Conservation (phyloP, 1,140 invertebrate genomes). For the Procambarus clarkii region DNA sequence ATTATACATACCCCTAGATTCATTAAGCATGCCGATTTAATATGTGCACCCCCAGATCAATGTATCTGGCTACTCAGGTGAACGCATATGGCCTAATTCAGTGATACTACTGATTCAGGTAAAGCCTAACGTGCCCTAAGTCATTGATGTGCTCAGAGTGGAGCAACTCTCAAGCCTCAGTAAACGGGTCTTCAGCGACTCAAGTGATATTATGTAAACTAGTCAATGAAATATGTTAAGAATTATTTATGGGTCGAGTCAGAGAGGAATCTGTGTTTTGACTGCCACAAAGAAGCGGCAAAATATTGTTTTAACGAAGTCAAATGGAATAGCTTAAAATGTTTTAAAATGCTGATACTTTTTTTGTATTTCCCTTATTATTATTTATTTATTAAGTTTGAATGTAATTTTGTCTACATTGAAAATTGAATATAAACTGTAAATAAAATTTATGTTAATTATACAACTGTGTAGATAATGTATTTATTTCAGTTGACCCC, state of each 20-base stretch:
- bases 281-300: background rate
- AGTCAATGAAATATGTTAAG: constrained; percentile 30
- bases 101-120: no score
- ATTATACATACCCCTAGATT: background rate
- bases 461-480: no score
- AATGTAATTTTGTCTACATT: background rate
- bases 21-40: background rate
- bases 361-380: background rate
- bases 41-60: background rate
- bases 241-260: constrained; percentile 26
- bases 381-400: no score
- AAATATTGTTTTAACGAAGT: background rate
- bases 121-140: background rate
- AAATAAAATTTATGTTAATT: background rate
- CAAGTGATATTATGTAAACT: constrained; percentile 45
- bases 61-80: background rate
- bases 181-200: background rate
- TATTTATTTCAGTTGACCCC: no score
- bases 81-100: background rate
- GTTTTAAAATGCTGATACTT: background rate
- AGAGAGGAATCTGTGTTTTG: background rate
- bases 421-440: background rate
- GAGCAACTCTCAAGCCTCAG: background rate
- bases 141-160: no score
- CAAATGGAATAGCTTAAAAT: background rate